Percentiles rank a stretch among this genome's conserved stretches.
These are phyloP conservation scores for Anthoscopus minutus DNA, from an alignment of 2,113 vertebrate species.

Conservation along the genomic window DNA sequence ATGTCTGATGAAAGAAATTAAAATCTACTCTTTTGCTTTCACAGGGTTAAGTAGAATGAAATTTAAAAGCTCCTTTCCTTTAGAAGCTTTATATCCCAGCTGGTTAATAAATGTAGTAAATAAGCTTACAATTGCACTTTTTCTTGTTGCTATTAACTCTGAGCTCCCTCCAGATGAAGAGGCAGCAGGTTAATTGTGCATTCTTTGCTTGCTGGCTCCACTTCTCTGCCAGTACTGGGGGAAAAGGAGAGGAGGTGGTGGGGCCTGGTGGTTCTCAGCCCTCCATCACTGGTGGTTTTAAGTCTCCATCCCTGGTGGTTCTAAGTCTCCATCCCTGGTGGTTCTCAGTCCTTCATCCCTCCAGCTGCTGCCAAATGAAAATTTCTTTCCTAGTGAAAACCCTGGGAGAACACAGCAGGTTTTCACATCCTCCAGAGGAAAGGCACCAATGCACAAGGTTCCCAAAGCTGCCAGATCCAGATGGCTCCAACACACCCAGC, in stretches of 20 bases:
- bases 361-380: neutral
- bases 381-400: neutral
- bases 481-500: neutral
- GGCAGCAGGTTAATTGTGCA: neutral
- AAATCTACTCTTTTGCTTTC: neutral
- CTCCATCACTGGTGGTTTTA: too few relatives aligned
- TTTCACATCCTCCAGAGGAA: neutral
- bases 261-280: neutral
- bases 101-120: conserved; percentile 50
- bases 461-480: neutral
- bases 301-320: too few relatives aligned
- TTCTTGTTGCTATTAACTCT: conserved; percentile 18
- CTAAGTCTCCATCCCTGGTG: too few relatives aligned
- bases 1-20: neutral
- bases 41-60: conserved; percentile 15
- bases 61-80: conserved; percentile 12
- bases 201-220: neutral
- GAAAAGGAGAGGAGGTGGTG: neutral
- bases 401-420: neutral
- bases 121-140: conserved; percentile 39
- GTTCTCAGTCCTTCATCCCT: neutral
- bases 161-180: neutral
- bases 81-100: conserved; percentile 10
- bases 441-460: neutral
- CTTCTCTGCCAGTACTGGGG: neutral